phyloP scores from a whole-genome alignment of 1,140 invertebrate genomes.

The Scaptodrosophila lebanonensis region DNA sequence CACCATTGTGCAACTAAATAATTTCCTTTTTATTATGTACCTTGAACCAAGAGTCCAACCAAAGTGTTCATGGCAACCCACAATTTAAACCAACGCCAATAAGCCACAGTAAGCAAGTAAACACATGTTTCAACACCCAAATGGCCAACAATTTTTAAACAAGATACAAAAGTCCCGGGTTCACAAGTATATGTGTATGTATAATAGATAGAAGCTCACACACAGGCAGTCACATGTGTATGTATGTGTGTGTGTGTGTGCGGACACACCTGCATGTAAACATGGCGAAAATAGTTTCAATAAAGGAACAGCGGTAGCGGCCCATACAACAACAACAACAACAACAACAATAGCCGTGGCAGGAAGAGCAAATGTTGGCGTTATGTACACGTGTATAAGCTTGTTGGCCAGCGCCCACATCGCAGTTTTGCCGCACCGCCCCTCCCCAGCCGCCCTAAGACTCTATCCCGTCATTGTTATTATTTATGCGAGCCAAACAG shows the following conservation, averaged over 20 bases:
- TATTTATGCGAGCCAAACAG: conserved; percentile 74
- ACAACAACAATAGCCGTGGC: conserved; percentile 11
- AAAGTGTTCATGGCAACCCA: conserved; percentile 21
- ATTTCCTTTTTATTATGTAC: no score
- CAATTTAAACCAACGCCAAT: conserved; percentile 52
- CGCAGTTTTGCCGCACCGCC: background rate
- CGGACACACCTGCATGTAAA: conserved; percentile 21
- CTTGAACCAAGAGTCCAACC: no score
- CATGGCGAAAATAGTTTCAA: conserved; percentile 63
- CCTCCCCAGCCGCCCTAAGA: background rate
- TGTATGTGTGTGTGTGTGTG: conserved; percentile 14
- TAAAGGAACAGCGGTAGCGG: no score
- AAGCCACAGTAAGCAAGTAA: conserved; percentile 46
- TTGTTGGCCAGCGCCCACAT: conserved; percentile 46
- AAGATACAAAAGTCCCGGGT: conserved; percentile 43
- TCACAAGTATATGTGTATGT: conserved; percentile 49
- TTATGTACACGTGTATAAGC: conserved; percentile 69
- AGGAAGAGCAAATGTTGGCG: no score
- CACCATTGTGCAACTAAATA: no score
- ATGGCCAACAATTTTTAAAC: conserved; percentile 56
- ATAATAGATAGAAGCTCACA: conserved; percentile 22
- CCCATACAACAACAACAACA: no score
- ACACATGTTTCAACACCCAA: conserved; percentile 50
- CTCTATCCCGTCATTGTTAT: conserved; percentile 50
- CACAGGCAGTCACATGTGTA: conserved; percentile 15